Base-by-base conservation (phyloP, 2,113 vertebrate genomes). In the Platanista minor region DNA sequence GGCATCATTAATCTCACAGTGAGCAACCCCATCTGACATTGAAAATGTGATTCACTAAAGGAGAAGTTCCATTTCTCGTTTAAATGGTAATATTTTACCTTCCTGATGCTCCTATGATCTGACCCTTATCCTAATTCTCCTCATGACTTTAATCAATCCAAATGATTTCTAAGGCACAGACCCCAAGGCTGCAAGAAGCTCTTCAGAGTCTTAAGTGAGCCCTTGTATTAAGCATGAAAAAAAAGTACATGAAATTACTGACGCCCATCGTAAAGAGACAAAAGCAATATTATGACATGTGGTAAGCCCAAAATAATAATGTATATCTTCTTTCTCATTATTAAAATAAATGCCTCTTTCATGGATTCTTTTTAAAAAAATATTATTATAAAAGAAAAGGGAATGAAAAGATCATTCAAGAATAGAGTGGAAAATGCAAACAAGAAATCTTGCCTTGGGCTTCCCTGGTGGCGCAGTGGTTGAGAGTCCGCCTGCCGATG, bases 81-180 rank as follows among this genome's bases (percentile, higher is more conserved):
- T 97, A 93, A 96, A 95, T 95, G 90, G 80, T 96, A 98, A 92
- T 86, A 95, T 93, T 96, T 96, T 85, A 89, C 43, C 85, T 93
- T 96, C 49, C 57, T 67, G 87, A n/a, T 91, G 67, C 72, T 72
- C 33, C 33, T 86, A 43, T 75, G 84, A 91, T 89, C 46, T 78
- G 83, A 84, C 57, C 46, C 23, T 93, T n/a, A 83, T 90, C 71
- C 13, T 96, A 88, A 96, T 95, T 96, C 94, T 96, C 80, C 62
- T 92, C 90, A 94, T 80, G 72, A 72, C 62, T 97, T 97, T 96
- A 95, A 93, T 94, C 92, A 97, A 54, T 91, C 80, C 52, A 82
- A 89, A 91, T 46, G 36, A 93, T 94, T 97, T 97, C 96, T 61
- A 83, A 31, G 36, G 13, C 31, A 74, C 57, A 96, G 67, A 78